phyloP scores from a whole-genome alignment of 2,113 vertebrate genomes.

The Aythya baeri region DNA sequence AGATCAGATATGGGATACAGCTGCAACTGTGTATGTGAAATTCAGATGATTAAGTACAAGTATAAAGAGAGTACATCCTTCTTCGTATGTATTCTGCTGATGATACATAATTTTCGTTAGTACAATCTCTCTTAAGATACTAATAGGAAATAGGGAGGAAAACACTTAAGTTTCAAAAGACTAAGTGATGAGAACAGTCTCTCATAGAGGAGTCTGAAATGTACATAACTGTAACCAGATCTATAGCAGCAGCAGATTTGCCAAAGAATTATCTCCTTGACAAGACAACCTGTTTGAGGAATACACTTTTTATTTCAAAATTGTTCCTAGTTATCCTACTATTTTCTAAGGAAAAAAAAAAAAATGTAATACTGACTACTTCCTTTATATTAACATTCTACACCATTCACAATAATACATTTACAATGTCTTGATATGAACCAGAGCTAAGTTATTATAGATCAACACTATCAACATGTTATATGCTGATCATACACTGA shows the following conservation, averaged over 20 bases:
- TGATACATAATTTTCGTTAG: not conserved
- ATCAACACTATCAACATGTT: not conserved
- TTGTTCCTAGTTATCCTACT: not conserved
- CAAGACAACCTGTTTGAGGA: not conserved
- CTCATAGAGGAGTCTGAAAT: not conserved
- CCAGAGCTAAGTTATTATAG: not conserved
- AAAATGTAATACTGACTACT: not conserved
- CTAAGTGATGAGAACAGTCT: not conserved
- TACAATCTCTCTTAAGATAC: not conserved
- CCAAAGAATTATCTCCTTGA: not conserved
- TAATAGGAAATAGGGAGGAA: not conserved
- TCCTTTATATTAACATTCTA: not conserved
- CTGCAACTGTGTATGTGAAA: not conserved
- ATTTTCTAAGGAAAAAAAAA: not conserved
- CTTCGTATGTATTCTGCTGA: not conserved
- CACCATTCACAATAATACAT: not conserved
- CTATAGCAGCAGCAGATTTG: not conserved
- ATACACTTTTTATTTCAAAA: not conserved
- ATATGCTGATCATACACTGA: not conserved
- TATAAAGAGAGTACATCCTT: not conserved
- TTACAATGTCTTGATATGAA: not conserved
- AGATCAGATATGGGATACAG: conserved; percentile 3
- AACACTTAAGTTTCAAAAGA: not conserved
- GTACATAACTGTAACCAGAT: not conserved
- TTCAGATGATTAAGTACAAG: not conserved